Evolutionary conservation across 2,888 invertebrate species (phyloP).

Genomic region (Siphlonurus alternatus): DNA sequence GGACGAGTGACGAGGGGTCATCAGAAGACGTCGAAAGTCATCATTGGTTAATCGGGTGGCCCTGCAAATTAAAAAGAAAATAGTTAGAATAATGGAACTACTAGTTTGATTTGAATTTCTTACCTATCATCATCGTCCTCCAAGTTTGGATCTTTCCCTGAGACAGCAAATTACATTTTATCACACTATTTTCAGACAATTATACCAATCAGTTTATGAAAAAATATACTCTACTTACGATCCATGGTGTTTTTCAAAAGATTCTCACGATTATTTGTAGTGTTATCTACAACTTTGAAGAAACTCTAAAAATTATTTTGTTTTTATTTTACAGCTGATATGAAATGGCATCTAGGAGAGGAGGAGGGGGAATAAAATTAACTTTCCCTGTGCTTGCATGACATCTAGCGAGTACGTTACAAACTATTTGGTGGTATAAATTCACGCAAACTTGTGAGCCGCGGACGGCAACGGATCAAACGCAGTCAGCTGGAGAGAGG

Average conservation of each 20-base stretch:
- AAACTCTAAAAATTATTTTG: neutral
- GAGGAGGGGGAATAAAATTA: too few species aligned
- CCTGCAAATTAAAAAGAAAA: conserved; percentile 4
- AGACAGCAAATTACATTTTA: too few species aligned
- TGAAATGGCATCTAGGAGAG: neutral
- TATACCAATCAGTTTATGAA: too few species aligned
- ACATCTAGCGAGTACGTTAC: neutral
- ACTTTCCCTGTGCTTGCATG: neutral
- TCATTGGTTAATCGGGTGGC: conserved; percentile 85
- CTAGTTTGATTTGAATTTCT: neutral
- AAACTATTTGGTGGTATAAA: neutral
- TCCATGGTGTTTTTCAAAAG: neutral
- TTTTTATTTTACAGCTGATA: neutral
- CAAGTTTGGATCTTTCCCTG: neutral
- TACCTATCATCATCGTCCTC: neutral
- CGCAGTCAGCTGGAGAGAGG: neutral
- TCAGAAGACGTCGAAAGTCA: conserved; percentile 87
- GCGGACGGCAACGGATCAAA: neutral
- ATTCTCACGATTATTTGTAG: neutral
- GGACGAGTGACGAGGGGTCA: conserved; percentile 62
- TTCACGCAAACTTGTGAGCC: neutral
- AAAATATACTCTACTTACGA: neutral
- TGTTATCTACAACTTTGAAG: neutral
- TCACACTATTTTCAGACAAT: too few species aligned
- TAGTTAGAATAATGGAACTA: neutral